Conservation (phyloP, 2,797 vertebrate species). For the Mormyrus hasselquistii region DNA sequence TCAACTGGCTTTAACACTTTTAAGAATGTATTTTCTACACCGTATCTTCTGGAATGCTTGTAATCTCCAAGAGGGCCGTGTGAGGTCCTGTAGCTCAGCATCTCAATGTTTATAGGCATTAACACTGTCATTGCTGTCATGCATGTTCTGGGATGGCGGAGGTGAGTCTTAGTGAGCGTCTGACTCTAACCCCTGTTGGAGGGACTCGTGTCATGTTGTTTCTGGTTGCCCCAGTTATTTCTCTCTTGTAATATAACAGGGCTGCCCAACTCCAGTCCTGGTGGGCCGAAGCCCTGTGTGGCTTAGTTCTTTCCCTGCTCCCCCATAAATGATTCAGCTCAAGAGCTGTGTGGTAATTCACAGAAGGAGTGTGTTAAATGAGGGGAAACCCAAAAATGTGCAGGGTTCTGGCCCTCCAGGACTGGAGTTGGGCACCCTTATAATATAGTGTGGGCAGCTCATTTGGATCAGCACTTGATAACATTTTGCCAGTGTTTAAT, state of each 20-base stretch:
- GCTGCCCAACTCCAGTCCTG: too few relatives aligned
- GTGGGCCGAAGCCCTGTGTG: too few relatives aligned
- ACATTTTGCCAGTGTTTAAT: background rate
- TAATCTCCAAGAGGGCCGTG: background rate
- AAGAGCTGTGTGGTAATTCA: too few relatives aligned
- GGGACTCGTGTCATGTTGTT: background rate
- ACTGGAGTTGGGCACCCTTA: too few relatives aligned
- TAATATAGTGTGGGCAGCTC: background rate
- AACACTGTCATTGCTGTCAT: background rate
- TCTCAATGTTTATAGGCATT: background rate
- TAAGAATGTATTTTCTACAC: constrained; percentile 44
- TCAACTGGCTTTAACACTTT: constrained; percentile 53
- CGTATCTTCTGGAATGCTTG: background rate
- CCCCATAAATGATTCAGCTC: too few relatives aligned
- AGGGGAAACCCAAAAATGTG: too few relatives aligned
- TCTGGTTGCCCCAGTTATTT: background rate
- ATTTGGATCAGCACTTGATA: background rate
- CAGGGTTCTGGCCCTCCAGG: too few relatives aligned
- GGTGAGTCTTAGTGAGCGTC: background rate
- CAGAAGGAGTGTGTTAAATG: too few relatives aligned
- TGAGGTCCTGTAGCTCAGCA: background rate
- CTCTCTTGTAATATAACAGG: background rate
- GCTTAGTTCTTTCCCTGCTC: too few relatives aligned
- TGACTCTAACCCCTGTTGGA: background rate
- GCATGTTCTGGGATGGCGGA: background rate